These are phyloP conservation scores for Gastracanthus pulcherrimus DNA, from an alignment of 2,888 invertebrate species.

Conservation along the genomic window DNA sequence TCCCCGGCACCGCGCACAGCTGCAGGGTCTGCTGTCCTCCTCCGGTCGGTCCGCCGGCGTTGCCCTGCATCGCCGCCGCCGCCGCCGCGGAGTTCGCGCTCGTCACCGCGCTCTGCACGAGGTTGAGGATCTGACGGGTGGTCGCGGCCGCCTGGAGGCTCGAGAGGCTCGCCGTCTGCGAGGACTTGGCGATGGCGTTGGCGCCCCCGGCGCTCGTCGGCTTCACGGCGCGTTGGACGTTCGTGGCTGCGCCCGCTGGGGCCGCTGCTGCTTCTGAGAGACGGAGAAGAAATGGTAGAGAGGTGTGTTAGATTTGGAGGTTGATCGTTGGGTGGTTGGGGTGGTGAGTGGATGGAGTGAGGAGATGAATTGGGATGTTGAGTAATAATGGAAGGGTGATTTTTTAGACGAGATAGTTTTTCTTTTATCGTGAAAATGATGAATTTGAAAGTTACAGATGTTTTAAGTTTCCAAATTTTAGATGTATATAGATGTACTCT, in stretches of 20 bases:
- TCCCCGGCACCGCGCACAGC: slow-evolving; percentile 65
- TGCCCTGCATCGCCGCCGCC: too few relatives aligned
- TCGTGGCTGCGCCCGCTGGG: slow-evolving; percentile 54
- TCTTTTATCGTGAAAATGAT: too few relatives aligned
- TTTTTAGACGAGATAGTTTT: too few relatives aligned
- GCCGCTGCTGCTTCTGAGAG: slow-evolving; percentile 53
- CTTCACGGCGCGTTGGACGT: slow-evolving; percentile 62
- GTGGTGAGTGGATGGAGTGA: too few relatives aligned
- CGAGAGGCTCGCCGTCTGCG: slow-evolving; percentile 71
- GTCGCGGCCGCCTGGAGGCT: slow-evolving; percentile 67
- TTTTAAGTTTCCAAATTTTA: too few relatives aligned
- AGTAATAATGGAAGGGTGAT: too few relatives aligned
- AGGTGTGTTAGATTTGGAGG: not conserved
- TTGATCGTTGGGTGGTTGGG: too few relatives aligned
- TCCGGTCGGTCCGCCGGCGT: slow-evolving; percentile 58
- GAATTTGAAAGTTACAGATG: too few relatives aligned
- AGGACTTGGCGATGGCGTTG: slow-evolving; percentile 74
- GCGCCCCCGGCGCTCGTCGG: slow-evolving; percentile 65
- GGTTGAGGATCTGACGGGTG: slow-evolving; percentile 70
- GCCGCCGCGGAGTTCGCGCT: slow-evolving; percentile 61
- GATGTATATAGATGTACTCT: too few relatives aligned
- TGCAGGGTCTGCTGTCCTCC: slow-evolving; percentile 69
- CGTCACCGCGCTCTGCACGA: slow-evolving; percentile 70
- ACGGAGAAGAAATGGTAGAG: not conserved
- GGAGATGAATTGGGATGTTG: too few relatives aligned